phyloP scores from a whole-genome alignment of 2,113 vertebrate genomes.

The Scatophagus argus region DNA sequence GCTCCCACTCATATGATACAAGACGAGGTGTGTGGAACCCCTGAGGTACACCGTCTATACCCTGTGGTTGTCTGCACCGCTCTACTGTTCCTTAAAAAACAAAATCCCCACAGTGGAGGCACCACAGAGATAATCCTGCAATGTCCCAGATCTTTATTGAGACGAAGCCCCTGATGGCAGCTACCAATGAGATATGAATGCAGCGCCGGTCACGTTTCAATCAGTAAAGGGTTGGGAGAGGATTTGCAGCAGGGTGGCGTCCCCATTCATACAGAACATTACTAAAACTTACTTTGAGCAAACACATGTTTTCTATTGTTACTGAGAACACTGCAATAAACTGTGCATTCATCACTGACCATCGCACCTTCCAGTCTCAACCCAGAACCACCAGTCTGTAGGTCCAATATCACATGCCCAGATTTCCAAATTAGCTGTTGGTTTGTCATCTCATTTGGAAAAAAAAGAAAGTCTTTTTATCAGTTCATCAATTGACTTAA shows the following conservation, averaged over 20 bases:
- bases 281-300: slow-evolving; percentile 14
- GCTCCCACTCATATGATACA: not conserved
- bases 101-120: slow-evolving; percentile 54
- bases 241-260: slow-evolving; percentile 37
- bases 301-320: not conserved
- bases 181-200: slow-evolving; percentile 54
- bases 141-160: slow-evolving; percentile 75
- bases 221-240: slow-evolving; percentile 20
- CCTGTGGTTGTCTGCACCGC: slow-evolving; percentile 29
- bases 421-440: not conserved
- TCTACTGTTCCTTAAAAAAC: slow-evolving; percentile 41
- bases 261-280: slow-evolving; percentile 12
- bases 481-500: not conserved
- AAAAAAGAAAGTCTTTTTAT: not conserved
- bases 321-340: not conserved
- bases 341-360: not conserved
- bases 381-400: not conserved
- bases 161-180: slow-evolving; percentile 65
- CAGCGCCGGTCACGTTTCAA: slow-evolving; percentile 34
- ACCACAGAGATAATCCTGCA: slow-evolving; percentile 72
- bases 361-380: not conserved
- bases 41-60: slow-evolving; percentile 44
- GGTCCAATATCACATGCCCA: not conserved
- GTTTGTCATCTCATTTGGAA: not conserved
- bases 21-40: slow-evolving; percentile 41